phyloP scores from a whole-genome alignment of 2,888 invertebrate genomes.

The Hirtodrosophila alboralis region DNA sequence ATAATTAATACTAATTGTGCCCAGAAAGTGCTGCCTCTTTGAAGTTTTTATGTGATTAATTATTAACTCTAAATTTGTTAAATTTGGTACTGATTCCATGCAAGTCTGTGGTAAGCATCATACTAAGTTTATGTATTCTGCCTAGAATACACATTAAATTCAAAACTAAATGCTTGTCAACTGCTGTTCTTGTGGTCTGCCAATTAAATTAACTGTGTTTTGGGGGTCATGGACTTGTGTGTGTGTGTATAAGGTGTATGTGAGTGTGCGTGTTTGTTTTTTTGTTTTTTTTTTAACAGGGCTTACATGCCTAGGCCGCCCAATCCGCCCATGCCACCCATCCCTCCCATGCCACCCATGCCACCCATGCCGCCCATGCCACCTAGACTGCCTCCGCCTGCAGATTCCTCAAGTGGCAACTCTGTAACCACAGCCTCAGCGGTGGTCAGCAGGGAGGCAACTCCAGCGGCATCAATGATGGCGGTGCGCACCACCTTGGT shows the following conservation, averaged over 20 bases:
- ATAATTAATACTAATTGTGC: too few relatives aligned
- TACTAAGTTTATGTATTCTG: too few relatives aligned
- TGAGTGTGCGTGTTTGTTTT: constrained; percentile 1
- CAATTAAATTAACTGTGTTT: neutral
- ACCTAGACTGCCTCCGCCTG: constrained; percentile 41
- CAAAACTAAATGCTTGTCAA: too few relatives aligned
- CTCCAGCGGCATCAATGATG: constrained; percentile 97
- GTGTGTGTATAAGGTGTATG: neutral
- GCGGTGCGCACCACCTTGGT: constrained; percentile 96
- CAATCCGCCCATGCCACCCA: too few relatives aligned
- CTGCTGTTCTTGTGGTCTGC: constrained; percentile 6
- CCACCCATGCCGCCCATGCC: constrained; percentile 57
- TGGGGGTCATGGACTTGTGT: neutral
- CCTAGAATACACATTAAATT: too few relatives aligned
- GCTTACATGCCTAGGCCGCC: constrained; percentile 44
- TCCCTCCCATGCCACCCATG: constrained; percentile 55
- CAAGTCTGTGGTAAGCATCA: too few relatives aligned
- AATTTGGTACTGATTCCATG: too few relatives aligned
- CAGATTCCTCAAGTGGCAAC: constrained; percentile 93
- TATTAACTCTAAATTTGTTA: too few relatives aligned
- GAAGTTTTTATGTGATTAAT: too few relatives aligned
- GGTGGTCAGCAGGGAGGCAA: constrained; percentile 96
- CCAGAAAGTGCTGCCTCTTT: too few relatives aligned
- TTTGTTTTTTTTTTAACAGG: neutral
- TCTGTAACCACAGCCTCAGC: constrained; percentile 99